Evolutionary conservation across 1,140 invertebrate species (phyloP), one percentile per base, ranked within the genome.

Genomic region (Asbolus verrucosus): DNA sequence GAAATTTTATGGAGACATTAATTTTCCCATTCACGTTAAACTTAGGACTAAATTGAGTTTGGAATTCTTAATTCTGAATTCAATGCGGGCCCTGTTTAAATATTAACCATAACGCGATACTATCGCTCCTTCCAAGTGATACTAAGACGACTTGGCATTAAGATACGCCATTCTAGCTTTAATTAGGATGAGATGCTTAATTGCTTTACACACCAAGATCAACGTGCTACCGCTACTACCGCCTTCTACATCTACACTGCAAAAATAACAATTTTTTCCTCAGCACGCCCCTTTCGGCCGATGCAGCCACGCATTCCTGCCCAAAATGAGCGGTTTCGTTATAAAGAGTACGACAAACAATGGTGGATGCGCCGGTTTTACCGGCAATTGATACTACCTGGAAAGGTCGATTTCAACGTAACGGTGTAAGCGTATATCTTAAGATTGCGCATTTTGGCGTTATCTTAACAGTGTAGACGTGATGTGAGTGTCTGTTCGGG

Each of bases 391-490:
- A 41, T 11, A 1, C 15, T 3, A 15, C 2, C 3, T 14, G 6
- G 16, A 19, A 19, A 50, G 5, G 43, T 21, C 8, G 5, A 62
- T 39, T 61, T 16, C 41, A 9, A 4, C 4, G n/a, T 39, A 69
- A 70, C 46, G 66, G 69, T 41, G 63, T 67, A 67, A 19, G 69
- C 15, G 19, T 43, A 67, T 67, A 66, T 77, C 59, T 77, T 69
- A 74, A 59, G 65, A 62, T 70, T 63, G 38, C 72, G 43, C 66
- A 63, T 74, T 72, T 72, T 31, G n/a, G 11, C 9, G 67, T 76
- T 77, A 76, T 77, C 76, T 73, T 81, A 79, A 80, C 78, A 79
- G 79, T 76, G 78, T 77, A 78, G 79, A 81, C 79, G 79, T 81
- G 79, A 79, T 79, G 79, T 77, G 68, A 62, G 70, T 79, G 79